Percentiles rank a stretch among this genome's conserved stretches.
Conservation (phyloP, 2,797 vertebrate genomes). For the Hypotaenidia philippensis region DNA sequence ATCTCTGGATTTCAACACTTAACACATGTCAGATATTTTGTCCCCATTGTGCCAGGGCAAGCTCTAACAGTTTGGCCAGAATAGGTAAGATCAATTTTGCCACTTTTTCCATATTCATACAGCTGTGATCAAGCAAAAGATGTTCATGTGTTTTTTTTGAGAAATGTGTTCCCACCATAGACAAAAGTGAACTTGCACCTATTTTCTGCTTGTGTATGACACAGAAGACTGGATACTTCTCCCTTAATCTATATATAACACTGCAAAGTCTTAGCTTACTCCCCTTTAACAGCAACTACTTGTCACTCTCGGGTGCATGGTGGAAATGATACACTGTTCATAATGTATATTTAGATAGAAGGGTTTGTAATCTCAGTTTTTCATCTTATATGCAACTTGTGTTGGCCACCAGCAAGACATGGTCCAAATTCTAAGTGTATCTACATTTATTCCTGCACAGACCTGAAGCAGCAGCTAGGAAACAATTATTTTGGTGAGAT, state of each 20-base stretch:
- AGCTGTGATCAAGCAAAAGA: not conserved
- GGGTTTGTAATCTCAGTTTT: not conserved
- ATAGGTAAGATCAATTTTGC: not conserved
- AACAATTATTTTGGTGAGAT: not conserved
- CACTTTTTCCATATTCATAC: not conserved
- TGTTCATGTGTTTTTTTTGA: not conserved
- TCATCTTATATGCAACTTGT: not conserved
- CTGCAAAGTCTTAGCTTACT: not conserved
- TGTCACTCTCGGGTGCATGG: not conserved
- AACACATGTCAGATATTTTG: not conserved
- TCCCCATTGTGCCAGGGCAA: not conserved
- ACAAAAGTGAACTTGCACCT: fast-evolving
- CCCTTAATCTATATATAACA: not conserved
- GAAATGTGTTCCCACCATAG: not conserved
- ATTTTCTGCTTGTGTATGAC: not conserved
- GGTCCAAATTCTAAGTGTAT: not conserved
- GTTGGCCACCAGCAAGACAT: not conserved
- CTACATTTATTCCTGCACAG: not conserved
- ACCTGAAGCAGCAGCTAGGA: not conserved
- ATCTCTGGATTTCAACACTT: not conserved
- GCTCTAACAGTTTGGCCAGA: not conserved
- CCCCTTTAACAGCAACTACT: not conserved
- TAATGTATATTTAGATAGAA: not conserved
- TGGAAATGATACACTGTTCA: not conserved
- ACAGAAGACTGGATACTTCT: not conserved